Base-by-base conservation (phyloP, 92 coral and sea anemone species). In the Porites evermanni region DNA sequence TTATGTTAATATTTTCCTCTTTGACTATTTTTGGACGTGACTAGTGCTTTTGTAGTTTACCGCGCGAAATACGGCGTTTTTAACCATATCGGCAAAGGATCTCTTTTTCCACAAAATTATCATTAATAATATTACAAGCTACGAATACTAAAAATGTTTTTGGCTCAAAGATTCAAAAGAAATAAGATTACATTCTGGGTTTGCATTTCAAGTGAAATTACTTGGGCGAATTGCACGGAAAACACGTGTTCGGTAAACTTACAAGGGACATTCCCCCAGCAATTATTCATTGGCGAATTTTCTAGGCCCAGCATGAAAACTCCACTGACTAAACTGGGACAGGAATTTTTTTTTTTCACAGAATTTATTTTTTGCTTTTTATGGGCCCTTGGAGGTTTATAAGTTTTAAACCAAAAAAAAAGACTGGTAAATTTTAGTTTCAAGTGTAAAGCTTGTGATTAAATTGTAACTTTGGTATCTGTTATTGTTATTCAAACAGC, bases 21-120 rank as follows among this genome's bases (percentile, higher is more conserved):
- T 54, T 19, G 61, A 32, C 44, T 81, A 81, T 81, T 81, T 81
- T 70, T n/a, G 58, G 86, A 81, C 86, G 59, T 81, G 86, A 81
- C 77, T 38, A 38, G 47, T 38, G 47, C 47, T 4, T 70, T 50
- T 50, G 76, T 29, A 44, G 58, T 50, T 32, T 72, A 72, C 60
- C 76, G 71, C 78, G n/a, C 64, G 38, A 53, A 53, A 21, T 74
- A n/a, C 29, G 8, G 52, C 14, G 4, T 38, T 72, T 38, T 67
- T 6, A 8, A 70, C 52, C 47, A 24, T 8, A 14, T 13, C 13
- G n/a, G 13, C n/a, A 10, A 26, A 70, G 17, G 74, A 50, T 12
- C 53, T 6, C 16, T 26, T 8, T 26, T 26, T 7, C 5, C 29
- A 70, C 18, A 7, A 18, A 16, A 32, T 70, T 70, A 16, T 70